phyloP scores from a whole-genome alignment of 2,888 invertebrate species.

The Monoplex corrugatus region DNA sequence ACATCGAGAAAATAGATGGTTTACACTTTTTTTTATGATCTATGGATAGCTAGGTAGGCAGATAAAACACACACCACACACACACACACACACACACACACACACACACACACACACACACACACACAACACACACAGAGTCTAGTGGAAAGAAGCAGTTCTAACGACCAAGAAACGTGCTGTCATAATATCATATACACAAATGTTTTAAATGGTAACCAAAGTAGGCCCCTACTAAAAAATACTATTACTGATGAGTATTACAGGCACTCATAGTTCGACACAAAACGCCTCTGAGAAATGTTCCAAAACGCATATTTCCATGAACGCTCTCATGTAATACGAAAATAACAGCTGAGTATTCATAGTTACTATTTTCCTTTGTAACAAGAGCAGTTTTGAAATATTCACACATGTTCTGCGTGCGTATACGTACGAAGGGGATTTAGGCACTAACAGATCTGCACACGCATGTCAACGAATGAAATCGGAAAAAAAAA shows the following conservation, averaged over 20 bases:
- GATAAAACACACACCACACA: neutral
- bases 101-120: neutral
- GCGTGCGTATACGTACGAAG: too few relatives aligned
- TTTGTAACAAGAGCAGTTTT: too few relatives aligned
- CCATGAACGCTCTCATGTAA: neutral
- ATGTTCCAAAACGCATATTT: too few relatives aligned
- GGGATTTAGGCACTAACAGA: too few relatives aligned
- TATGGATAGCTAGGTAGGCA: too few relatives aligned
- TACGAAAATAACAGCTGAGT: neutral
- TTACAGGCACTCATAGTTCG: neutral
- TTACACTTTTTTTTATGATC: too few relatives aligned
- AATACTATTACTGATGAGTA: neutral
- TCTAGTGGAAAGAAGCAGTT: neutral
- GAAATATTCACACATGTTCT: too few relatives aligned
- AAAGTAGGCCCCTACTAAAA: neutral
- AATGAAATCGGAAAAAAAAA: too few relatives aligned
- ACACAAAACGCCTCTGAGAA: neutral
- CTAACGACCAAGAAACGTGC: neutral
- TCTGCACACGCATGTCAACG: too few relatives aligned
- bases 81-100: conserved; percentile 13
- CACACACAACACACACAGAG: neutral
- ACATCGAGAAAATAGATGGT: neutral
- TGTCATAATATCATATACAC: neutral
- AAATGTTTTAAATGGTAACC: neutral
- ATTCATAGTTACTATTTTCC: neutral